Percentiles rank a stretch among this genome's conserved stretches.
These are phyloP conservation scores for Ptychodera flava DNA, from an alignment of 35 echinoderm and acorn worm species.

Conservation along the genomic window DNA sequence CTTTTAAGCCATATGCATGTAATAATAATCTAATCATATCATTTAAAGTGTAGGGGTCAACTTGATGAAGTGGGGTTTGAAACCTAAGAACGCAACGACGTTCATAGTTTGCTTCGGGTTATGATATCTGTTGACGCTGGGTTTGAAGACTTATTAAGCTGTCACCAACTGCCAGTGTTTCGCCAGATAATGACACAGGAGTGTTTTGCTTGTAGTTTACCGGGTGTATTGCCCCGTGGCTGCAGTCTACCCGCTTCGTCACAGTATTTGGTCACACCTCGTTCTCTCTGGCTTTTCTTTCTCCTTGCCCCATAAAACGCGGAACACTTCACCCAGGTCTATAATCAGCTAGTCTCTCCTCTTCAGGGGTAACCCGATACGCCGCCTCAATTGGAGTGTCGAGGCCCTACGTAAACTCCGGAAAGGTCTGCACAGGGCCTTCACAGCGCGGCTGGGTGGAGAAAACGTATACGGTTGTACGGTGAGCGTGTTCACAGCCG, in stretches of 20 bases:
- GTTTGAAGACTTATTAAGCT: not conserved
- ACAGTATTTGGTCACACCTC: not conserved
- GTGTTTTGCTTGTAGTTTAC: not conserved
- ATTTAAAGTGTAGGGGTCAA: conserved; percentile 1
- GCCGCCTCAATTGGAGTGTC: not conserved
- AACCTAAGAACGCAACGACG: not conserved
- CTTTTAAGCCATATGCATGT: not conserved
- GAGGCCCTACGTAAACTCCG: too few relatives aligned
- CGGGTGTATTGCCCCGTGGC: not conserved
- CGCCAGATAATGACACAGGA: not conserved
- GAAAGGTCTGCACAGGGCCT: too few relatives aligned
- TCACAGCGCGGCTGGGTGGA: too few relatives aligned
- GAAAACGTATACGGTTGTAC: too few relatives aligned
- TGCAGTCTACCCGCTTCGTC: not conserved
- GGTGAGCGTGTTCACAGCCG: too few relatives aligned
- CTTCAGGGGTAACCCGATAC: not conserved
- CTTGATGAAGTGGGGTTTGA: not conserved
- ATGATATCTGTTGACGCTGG: not conserved
- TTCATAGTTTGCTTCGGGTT: not conserved
- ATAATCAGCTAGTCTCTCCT: not conserved
- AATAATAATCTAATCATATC: not conserved
- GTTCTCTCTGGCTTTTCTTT: not conserved
- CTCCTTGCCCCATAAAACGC: too few relatives aligned
- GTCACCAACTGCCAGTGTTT: not conserved
- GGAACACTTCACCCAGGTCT: not conserved